Percentiles rank a stretch among this genome's conserved stretches.
These are phyloP conservation scores for Thecocarcelia acutangulata DNA, from an alignment of 2,888 invertebrate species.

Conservation along the genomic window DNA sequence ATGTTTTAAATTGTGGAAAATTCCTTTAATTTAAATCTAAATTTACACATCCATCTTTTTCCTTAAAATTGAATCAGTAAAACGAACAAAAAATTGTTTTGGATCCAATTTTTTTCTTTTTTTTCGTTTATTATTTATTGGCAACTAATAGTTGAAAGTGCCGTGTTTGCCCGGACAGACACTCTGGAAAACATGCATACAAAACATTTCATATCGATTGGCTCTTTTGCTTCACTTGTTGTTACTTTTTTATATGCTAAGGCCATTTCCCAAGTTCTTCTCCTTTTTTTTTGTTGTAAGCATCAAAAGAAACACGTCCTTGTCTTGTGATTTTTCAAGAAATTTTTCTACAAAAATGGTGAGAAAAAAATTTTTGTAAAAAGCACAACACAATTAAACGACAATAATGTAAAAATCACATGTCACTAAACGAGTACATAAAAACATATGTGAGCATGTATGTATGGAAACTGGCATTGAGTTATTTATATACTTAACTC, in stretches of 20 bases:
- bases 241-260: background rate
- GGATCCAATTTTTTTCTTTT: slow-evolving; percentile 2
- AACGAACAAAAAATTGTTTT: slow-evolving; percentile 2
- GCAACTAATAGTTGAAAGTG: slow-evolving; percentile 53
- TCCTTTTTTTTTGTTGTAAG: slow-evolving; percentile 10
- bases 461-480: background rate
- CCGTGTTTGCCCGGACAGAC: slow-evolving; percentile 39
- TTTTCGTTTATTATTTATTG: slow-evolving; percentile 49
- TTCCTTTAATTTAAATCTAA: background rate
- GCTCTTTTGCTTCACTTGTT: slow-evolving; percentile 13
- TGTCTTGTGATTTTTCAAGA: slow-evolving; percentile 13
- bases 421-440: background rate
- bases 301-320: slow-evolving; percentile 37
- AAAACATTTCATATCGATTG: slow-evolving; percentile 52
- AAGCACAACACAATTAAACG: slow-evolving; percentile 51
- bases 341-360: background rate
- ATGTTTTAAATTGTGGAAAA: no score
- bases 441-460: background rate
- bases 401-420: slow-evolving; percentile 45
- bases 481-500: slow-evolving; percentile 10
- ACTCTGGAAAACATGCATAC: slow-evolving; percentile 6
- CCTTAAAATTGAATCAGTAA: slow-evolving; percentile 18
- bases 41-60: slow-evolving; percentile 16
- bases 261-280: background rate
- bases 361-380: background rate